Base-by-base conservation (phyloP, 2,888 invertebrate species). In the Coelopa pilipes region DNA sequence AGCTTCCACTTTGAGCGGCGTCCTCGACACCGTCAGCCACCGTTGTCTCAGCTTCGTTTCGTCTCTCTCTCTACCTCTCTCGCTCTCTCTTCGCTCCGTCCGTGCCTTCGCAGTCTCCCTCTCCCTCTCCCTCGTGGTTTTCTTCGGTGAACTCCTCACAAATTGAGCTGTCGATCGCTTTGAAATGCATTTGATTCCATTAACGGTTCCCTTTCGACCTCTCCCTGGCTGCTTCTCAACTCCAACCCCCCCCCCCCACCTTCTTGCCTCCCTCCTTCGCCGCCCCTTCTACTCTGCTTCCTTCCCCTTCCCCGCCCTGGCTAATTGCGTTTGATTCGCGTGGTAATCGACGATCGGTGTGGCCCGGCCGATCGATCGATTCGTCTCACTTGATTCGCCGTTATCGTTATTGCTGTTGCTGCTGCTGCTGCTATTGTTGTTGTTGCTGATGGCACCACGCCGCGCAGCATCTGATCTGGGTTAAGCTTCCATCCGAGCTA, bases 401-500 rank as follows among this genome's bases (percentile, higher is more conserved):
- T 72, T 72, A 75, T 78, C 78, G 77, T 74, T 34, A 34, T 34
- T 34, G 34, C 34, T 34, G 2, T 34, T 34, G 7, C 7, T 34
- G 7, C 7, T 34, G 7, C 7, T 34, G 7, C 2, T 34, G 34
- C 34, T 34, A 7, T 34, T 34, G 34, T 34, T 34, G 7, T 34
- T 34, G 34, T 34, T 34, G 7, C 7, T 34, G 34, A 34, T 34
- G 34, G 34, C 34, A 34, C 34, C 34, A 34, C 34, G 34, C 34
- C 34, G 34, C 34, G 34, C 34, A 34, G 34, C 34, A 34, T 34
- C 34, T 34, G 34, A 34, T 34, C 34, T 74, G 76, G 77, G 75
- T 76, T 77, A 77, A 79, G 77, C 77, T 79, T 76, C 77, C 79
- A 78, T 75, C 67, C 75, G 78, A 77, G 78, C 79, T 77, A 78